phyloP scores from a whole-genome alignment of 2,797 vertebrate genomes.

The Carcharodon carcharias region DNA sequence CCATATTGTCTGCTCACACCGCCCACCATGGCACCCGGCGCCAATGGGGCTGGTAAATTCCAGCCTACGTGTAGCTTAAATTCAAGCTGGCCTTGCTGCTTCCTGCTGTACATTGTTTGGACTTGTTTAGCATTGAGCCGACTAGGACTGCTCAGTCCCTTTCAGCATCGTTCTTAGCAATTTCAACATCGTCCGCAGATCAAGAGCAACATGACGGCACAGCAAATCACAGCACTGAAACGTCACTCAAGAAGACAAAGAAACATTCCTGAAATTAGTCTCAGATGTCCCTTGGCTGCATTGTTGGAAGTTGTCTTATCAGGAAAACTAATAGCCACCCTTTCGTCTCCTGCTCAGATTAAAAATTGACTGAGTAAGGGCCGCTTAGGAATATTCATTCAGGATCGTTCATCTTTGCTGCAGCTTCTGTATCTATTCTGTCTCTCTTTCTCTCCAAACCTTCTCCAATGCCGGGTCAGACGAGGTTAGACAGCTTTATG shows the following conservation, averaged over 20 bases:
- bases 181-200: background rate
- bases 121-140: background rate
- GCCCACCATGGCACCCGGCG: too few species aligned
- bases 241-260: conserved; percentile 14
- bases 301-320: background rate
- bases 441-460: background rate
- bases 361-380: background rate
- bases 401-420: background rate
- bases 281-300: background rate
- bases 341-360: background rate
- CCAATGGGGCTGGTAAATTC: too few species aligned
- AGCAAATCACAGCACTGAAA: background rate
- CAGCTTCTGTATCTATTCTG: too few species aligned
- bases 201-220: background rate
- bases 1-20: too few species aligned
- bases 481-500: background rate
- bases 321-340: background rate
- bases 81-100: background rate
- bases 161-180: background rate
- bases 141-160: background rate
- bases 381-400: background rate
- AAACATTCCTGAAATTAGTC: background rate
- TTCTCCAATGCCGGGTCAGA: background rate
- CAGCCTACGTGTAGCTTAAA: background rate
- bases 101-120: background rate